phyloP scores from a whole-genome alignment of 2,888 invertebrate species.

The Cantharis nigra region DNA sequence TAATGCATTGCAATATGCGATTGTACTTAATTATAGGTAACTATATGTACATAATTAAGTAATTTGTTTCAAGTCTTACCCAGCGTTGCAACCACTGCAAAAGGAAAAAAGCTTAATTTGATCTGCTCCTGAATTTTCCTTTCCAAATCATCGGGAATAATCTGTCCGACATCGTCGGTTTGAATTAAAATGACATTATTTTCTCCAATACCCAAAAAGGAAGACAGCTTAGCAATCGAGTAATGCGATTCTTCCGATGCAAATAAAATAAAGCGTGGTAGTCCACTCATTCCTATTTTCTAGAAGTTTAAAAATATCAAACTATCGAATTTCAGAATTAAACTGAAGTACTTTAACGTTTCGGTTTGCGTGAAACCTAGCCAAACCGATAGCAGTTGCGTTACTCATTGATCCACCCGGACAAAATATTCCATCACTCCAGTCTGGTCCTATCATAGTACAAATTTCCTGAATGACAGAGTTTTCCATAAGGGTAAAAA shows the following conservation, averaged over 20 bases:
- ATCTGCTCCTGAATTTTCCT: constrained; percentile 49
- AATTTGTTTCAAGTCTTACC: constrained; percentile 36
- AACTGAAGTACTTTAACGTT: constrained; percentile 54
- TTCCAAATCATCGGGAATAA: constrained; percentile 50
- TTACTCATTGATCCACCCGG: constrained; percentile 65
- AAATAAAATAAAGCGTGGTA: constrained; percentile 57
- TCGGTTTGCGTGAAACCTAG: constrained; percentile 57
- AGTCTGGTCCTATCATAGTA: constrained; percentile 55
- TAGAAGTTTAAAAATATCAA: constrained; percentile 34
- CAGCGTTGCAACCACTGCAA: constrained; percentile 58
- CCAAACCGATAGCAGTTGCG: constrained; percentile 61
- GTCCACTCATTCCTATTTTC: constrained; percentile 52
- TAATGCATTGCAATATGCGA: neutral
- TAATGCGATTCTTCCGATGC: constrained; percentile 66
- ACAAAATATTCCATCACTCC: constrained; percentile 60
- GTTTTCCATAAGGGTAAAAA: constrained; percentile 61
- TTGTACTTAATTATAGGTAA: too few species aligned
- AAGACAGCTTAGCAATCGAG: constrained; percentile 63
- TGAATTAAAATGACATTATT: constrained; percentile 60
- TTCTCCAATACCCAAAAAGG: constrained; percentile 63
- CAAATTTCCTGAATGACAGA: constrained; percentile 57
- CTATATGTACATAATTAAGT: too few species aligned
- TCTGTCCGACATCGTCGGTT: constrained; percentile 54
- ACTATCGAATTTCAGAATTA: neutral
- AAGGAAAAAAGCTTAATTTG: constrained; percentile 50